Base-by-base conservation (phyloP, 2,888 invertebrate genomes). In the Euplexia lucipara region DNA sequence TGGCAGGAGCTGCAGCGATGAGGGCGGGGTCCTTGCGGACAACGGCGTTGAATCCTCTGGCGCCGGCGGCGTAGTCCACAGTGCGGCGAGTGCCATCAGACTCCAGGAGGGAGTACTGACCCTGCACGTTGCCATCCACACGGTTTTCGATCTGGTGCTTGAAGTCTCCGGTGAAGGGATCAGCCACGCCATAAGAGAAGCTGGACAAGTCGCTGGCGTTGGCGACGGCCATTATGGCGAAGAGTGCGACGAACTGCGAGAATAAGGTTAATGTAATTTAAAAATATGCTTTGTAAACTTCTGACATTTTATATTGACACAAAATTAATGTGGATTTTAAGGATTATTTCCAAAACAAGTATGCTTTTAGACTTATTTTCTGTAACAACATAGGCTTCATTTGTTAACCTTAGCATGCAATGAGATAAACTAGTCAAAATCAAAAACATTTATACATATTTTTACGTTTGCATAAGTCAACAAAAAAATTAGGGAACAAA, bases 1-100 rank as follows among this genome's bases (percentile, higher is more conserved):
- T 71, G 30, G 73, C 68, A n/a, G 75, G 67, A 30, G 81, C 73
- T 9, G 79, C 60, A 44, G 88, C 83, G 69, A 89, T 78, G 49
- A 90, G 63, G 1, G 87, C 91, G n/a, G 90, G 89, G 86, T 94
- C 95, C 78, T 92, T 95, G 86, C 92, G 93, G 0, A 96, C 96
- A 45, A 95, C 90, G 45, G 96, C 96, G 89, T 95, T 96, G 91
- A 96, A 96, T 10, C 95, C 96, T 65, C 86, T 89, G 70, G 92
- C 90, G 52, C 95, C 95, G 16, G 95, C 94, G 30, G 93, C 93
- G 88, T 96, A 96, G 87, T 96, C 95, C 1, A 96, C 96, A 32
- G 91, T 94, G 71, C 96, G 92, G 70, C 92, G 90, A 52, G 92
- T 93, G 79, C 96, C 96, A 78, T 96, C 96, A 48, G 96, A 86